Evolutionary conservation across 2,888 invertebrate species (phyloP).

Genomic region (Tenodera sinensis): DNA sequence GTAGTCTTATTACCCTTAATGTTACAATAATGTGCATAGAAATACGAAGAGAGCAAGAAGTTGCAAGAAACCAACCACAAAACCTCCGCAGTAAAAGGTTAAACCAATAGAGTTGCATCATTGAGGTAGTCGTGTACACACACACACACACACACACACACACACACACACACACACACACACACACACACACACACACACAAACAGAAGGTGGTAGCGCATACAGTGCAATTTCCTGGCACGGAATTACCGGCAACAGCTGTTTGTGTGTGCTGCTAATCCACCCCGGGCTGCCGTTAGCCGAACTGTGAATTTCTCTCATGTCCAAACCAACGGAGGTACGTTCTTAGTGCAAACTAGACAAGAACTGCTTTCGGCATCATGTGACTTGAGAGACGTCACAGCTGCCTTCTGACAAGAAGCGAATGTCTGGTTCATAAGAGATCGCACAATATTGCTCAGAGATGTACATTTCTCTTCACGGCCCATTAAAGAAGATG

Average conservation of each 20-base stretch:
- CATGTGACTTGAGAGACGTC: background rate
- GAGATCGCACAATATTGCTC: no score
- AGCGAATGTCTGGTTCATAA: no score
- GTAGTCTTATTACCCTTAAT: background rate
- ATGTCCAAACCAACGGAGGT: background rate
- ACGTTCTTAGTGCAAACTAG: background rate
- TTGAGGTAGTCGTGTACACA: background rate
- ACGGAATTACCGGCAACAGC: background rate
- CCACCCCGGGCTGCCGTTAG: background rate
- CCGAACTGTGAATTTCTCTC: background rate
- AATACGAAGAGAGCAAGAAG: background rate
- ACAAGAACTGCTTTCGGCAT: background rate
- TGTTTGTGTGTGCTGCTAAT: background rate
- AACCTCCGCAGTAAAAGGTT: background rate
- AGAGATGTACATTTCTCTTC: no score
- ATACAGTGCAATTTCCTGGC: background rate
- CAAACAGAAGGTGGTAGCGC: background rate
- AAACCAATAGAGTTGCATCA: background rate
- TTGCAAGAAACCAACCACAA: background rate
- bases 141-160: no score
- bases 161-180: background rate
- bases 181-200: no score
- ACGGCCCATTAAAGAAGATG: no score
- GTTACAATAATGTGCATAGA: background rate
- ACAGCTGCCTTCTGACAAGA: background rate